Evolutionary conservation across 2,113 vertebrate species (phyloP), one percentile per base, ranked within the genome.

Genomic region (Corythoichthys intestinalis): DNA sequence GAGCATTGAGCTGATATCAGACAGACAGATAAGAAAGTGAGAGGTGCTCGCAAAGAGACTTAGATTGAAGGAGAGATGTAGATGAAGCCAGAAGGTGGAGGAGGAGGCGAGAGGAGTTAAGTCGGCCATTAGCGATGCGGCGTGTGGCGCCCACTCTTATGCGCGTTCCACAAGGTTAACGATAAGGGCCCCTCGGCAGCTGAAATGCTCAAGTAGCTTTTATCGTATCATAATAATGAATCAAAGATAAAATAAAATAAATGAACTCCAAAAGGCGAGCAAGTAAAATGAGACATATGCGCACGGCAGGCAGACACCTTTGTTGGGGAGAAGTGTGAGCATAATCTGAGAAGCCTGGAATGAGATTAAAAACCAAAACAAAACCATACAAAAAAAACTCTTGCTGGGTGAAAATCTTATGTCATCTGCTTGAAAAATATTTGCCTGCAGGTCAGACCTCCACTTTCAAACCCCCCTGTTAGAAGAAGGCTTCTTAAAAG

Each of bases 161-260:
- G 79, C 65, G 74, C 86, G 87, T 92, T 92, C 88, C 90, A 90
- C 91, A 91, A 93, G 91, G 92, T 92, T 93, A 93, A 93, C 92
- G 91, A 93, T 91, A 91, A 91, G 86, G 87, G 91, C 87, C 87
- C 86, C 83, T 87, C 85, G 77, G 87, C 83, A 87, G 87, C 90
- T 86, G 89, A 91, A 92, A 93, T 92, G 92, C 92, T 92, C 91
- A 92, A 92, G 90, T 92, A 92, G 91, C 91, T 92, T 93, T 92
- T 93, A 93, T 92, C 89, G 90, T 92, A 92, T 92, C 92, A 92
- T 92, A 92, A 92, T 92, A 92, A 93, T 92, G 90, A 93, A 92
- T 93, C 91, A 92, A 90, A 92, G 90, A 91, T 92, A 91, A 93
- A 92, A 91, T 91, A 91, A 93, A 93, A 92, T 90, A 92, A 93